Evolutionary conservation across 2,113 vertebrate genomes (phyloP).

Genomic region (human): DNA sequence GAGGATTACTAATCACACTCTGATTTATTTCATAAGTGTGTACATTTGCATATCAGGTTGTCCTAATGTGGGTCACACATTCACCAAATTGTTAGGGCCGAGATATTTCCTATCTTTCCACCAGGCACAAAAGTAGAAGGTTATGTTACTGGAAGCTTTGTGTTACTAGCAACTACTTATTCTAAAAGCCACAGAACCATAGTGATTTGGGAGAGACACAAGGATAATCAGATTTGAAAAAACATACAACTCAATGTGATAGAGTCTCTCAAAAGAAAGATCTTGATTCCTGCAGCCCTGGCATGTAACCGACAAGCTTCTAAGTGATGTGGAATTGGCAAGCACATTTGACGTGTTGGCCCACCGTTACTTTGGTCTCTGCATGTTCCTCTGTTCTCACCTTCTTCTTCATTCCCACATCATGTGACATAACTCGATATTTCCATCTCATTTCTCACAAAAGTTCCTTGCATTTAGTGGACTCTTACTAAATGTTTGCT

Average conservation of each 20-base stretch:
- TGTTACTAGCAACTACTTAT: not conserved
- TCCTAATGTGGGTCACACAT: not conserved
- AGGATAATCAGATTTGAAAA: conserved; percentile 11
- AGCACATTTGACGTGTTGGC: not conserved
- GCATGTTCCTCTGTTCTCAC: conserved; percentile 47
- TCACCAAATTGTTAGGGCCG: not conserved
- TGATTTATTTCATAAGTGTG: not conserved
- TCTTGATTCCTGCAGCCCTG: conserved; percentile 45
- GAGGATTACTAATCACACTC: not conserved
- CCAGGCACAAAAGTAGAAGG: not conserved
- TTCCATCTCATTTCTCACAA: not conserved
- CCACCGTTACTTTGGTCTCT: not conserved
- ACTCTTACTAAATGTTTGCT: conserved; percentile 35
- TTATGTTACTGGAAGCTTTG: not conserved
- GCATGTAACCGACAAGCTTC: conserved; percentile 67
- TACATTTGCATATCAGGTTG: conserved; percentile 11
- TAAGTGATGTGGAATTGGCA: conserved; percentile 19
- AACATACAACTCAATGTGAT: not conserved
- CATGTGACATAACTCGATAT: not conserved
- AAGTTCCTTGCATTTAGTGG: conserved; percentile 27
- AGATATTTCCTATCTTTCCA: not conserved
- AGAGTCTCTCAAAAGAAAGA: not conserved
- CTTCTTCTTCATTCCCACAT: not conserved
- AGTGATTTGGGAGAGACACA: not conserved
- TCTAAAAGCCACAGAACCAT: not conserved